These are phyloP conservation scores for Myocastor coypus DNA, from an alignment of 2,113 vertebrate species.

Conservation along the genomic window DNA sequence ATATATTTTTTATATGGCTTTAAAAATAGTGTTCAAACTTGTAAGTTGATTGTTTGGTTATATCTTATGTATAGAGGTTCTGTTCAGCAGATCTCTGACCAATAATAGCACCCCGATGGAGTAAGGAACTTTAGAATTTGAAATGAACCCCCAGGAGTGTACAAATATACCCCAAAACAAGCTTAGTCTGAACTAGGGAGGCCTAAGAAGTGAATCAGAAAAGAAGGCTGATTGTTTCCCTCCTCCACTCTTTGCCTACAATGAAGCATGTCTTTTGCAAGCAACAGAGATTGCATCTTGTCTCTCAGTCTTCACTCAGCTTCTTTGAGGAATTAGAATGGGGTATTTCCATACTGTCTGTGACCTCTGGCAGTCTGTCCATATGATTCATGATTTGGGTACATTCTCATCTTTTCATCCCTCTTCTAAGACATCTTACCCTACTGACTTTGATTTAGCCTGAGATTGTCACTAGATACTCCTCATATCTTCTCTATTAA, in stretches of 20 bases:
- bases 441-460: not conserved
- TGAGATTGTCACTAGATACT: not conserved
- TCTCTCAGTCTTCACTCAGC: not conserved
- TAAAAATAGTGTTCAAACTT: not conserved
- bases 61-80: not conserved
- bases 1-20: not conserved
- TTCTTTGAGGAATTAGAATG: not conserved
- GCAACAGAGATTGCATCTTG: too few relatives aligned
- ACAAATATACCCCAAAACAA: not conserved
- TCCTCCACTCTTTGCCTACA: not conserved
- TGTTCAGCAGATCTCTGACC: not conserved
- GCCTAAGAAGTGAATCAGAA: not conserved
- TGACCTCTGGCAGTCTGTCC: not conserved
- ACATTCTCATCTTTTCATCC: not conserved
- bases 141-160: not conserved
- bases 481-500: not conserved
- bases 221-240: not conserved
- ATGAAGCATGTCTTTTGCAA: fast-evolving
- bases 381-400: not conserved
- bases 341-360: not conserved
- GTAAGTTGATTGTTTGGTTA: not conserved
- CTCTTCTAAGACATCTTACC: not conserved
- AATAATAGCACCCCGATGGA: not conserved
- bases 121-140: not conserved
- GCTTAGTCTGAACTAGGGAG: not conserved